These are phyloP conservation scores for Chrysopa pallens DNA, from an alignment of 1,140 invertebrate species.

Conservation along the genomic window DNA sequence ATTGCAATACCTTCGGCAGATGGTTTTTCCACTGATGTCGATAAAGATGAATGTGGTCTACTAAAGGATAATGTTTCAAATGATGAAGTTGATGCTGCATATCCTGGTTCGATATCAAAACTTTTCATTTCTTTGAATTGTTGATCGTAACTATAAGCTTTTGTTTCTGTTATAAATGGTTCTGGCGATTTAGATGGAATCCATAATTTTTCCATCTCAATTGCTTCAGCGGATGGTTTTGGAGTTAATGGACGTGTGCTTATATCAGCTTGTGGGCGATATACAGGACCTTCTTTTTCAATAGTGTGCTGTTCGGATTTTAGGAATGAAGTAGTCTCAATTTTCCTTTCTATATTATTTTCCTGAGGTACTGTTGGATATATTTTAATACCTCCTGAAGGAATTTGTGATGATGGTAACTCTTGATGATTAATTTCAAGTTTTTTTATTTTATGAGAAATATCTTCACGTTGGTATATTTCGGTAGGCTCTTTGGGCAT, in stretches of 20 bases:
- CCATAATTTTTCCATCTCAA: conserved; percentile 46
- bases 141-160: background rate
- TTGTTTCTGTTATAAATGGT: conserved; percentile 7
- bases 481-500: conserved; percentile 31
- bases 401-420: conserved; percentile 34
- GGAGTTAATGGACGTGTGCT: conserved; percentile 11
- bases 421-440: conserved; percentile 39
- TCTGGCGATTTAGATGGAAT: conserved; percentile 15
- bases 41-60: conserved; percentile 8
- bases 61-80: conserved; percentile 8
- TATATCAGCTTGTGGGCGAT: conserved; percentile 18
- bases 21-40: conserved; percentile 13
- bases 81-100: conserved; percentile 1
- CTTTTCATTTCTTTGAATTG: conserved; percentile 9
- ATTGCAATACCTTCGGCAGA: conserved; percentile 33
- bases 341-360: background rate
- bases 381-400: conserved; percentile 40
- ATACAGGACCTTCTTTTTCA: conserved; percentile 13
- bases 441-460: conserved; percentile 40
- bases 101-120: conserved; percentile 12
- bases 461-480: conserved; percentile 25
- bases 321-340: background rate
- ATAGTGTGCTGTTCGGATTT: no score
- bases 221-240: conserved; percentile 33
- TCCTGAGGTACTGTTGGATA: conserved; percentile 25